A percentile compares a stretch with the other conserved stretches of the same genome.
phyloP scores from a whole-genome alignment of 1,140 invertebrate genomes.

The Chionoecetes opilio region DNA sequence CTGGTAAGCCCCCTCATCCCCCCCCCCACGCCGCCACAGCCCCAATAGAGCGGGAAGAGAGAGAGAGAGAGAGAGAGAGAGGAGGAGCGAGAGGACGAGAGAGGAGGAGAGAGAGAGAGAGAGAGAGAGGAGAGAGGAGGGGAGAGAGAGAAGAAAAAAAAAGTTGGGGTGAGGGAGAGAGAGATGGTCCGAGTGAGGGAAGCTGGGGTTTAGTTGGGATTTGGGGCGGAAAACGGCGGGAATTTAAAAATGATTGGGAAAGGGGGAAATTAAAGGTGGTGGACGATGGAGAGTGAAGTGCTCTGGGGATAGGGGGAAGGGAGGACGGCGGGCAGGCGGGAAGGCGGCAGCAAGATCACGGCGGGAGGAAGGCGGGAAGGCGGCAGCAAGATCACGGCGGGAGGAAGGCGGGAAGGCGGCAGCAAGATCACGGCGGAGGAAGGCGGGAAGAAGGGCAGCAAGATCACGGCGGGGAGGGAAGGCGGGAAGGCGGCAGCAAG shows the following conservation, averaged over 20 bases:
- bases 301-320: not conserved
- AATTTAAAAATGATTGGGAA: slow-evolving; percentile 7
- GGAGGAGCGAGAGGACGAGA: not conserved
- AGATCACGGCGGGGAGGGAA: too few relatives aligned
- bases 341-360: too few relatives aligned
- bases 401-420: not conserved
- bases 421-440: too few relatives aligned
- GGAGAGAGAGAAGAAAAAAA: too few relatives aligned
- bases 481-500: too few relatives aligned
- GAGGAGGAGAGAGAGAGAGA: not conserved
- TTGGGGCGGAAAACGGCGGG: slow-evolving; percentile 14
- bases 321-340: not conserved
- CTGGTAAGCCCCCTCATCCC: not conserved
- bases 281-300: slow-evolving; percentile 1
- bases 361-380: not conserved
- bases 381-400: not conserved
- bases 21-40: not conserved
- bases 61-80: slow-evolving; percentile 27
- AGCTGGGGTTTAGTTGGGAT: slow-evolving; percentile 2
- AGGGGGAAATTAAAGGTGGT: slow-evolving; percentile 19
- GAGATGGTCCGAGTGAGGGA: not conserved
- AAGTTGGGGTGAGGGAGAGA: not conserved
- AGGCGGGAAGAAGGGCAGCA: too few relatives aligned
- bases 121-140: not conserved
- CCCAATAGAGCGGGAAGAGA: not conserved